phyloP scores from a whole-genome alignment of 2,888 invertebrate species.

The Scaptomyza caliginosa region DNA sequence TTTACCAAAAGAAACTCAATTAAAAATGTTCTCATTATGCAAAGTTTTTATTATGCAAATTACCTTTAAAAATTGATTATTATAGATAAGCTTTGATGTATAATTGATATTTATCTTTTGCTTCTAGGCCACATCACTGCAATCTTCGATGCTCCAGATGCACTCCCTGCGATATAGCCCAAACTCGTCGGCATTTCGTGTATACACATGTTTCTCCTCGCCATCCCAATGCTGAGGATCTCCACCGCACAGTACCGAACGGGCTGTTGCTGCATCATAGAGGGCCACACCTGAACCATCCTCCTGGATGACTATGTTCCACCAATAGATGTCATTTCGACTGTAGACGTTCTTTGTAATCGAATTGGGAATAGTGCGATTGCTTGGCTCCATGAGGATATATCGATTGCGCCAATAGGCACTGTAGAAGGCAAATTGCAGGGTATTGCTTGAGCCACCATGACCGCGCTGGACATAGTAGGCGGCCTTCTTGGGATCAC shows the following conservation, averaged over 20 bases:
- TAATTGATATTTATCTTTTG: not conserved
- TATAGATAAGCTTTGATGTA: not conserved
- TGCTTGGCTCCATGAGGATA: slow-evolving; percentile 42
- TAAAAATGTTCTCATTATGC: slow-evolving; percentile 1
- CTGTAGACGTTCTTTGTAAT: slow-evolving; percentile 74
- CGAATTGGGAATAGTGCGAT: slow-evolving; percentile 11
- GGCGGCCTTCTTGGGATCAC: slow-evolving; percentile 61
- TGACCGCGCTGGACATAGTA: slow-evolving; percentile 54
- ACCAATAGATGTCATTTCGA: slow-evolving; percentile 41
- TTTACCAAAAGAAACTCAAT: not conserved
- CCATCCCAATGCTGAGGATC: slow-evolving; percentile 55
- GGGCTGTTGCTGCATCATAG: slow-evolving; percentile 45
- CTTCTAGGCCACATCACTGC: slow-evolving; percentile 50
- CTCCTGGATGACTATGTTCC: slow-evolving; percentile 50
- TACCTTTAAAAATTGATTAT: not conserved
- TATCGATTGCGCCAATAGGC: slow-evolving; percentile 69
- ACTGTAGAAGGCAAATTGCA: slow-evolving; percentile 63
- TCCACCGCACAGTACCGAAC: slow-evolving; percentile 67
- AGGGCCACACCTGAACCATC: slow-evolving; percentile 52
- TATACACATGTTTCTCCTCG: slow-evolving; percentile 68
- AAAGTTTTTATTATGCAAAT: not conserved
- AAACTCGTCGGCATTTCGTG: slow-evolving; percentile 54
- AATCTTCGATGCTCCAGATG: slow-evolving; percentile 72
- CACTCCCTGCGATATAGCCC: slow-evolving; percentile 54
- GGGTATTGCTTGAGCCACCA: slow-evolving; percentile 25